phyloP scores from a whole-genome alignment of 1,140 invertebrate species.

The Oedothorax gibbosus region DNA sequence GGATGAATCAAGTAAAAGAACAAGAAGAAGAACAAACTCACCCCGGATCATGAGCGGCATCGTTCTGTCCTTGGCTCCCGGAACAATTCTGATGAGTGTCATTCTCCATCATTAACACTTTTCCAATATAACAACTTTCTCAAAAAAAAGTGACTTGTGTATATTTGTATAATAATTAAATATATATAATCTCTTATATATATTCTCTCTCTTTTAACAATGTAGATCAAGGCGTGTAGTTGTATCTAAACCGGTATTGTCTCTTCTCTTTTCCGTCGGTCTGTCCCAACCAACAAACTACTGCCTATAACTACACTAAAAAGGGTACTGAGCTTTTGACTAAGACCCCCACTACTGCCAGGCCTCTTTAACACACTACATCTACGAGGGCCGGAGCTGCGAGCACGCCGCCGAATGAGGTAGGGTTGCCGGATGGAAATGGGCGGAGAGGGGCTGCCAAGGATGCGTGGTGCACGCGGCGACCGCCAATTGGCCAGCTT shows the following conservation, averaged over 20 bases:
- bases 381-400: conserved; percentile 34
- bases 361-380: conserved; percentile 56
- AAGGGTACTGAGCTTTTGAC: conserved; percentile 34
- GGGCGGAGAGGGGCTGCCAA: conserved; percentile 3
- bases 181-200: conserved; percentile 31
- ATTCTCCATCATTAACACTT: conserved; percentile 39
- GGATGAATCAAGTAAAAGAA: no score
- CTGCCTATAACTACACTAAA: conserved; percentile 55
- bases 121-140: not conserved
- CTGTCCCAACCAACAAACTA: conserved; percentile 42
- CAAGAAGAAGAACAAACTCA: conserved; percentile 28
- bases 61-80: conserved; percentile 50
- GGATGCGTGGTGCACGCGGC: not conserved
- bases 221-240: conserved; percentile 15
- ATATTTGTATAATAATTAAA: conserved; percentile 49
- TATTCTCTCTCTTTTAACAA: conserved; percentile 29
- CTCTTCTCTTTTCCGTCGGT: conserved; percentile 28
- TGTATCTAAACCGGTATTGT: conserved; percentile 12
- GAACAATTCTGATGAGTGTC: conserved; percentile 54
- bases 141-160: conserved; percentile 21
- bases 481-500: not conserved
- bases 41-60: conserved; percentile 57
- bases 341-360: conserved; percentile 52
- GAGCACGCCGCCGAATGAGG: conserved; percentile 16
- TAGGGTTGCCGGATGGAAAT: conserved; percentile 37